Evolutionary conservation across 2,113 vertebrate genomes (phyloP), one percentile per base, ranked within the genome.

Genomic region (Felis chaus): DNA sequence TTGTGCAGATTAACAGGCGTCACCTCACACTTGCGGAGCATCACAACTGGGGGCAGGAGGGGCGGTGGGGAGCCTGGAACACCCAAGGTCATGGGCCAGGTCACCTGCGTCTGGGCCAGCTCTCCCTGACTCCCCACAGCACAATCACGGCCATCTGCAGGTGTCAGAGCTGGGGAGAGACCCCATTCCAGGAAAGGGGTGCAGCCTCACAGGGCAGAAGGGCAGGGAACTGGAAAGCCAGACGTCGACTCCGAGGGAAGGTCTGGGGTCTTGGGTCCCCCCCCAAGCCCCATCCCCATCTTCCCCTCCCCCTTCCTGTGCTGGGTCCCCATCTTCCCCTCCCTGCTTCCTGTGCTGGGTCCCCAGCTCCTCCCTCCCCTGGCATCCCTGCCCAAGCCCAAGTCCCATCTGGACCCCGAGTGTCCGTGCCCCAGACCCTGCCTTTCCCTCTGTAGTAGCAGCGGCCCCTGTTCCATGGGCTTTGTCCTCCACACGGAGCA

Each of bases 321-420:
- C 5, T 66, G 36, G 2, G 13, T 33, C 73, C 11, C 39, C 25
- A 15, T 19, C 68, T 8, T 61, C 33, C 33, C 21, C 7, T 68
- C 21, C 11, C 4, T n/a, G 41, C 61, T 27, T 14, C 71, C 71
- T 27, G 27, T 1, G 0, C 5, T 68, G 36, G 2, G 13, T 33
- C 73, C 11, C 39, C 25, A 15, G 41, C 73, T 33, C 29, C 41
- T 23, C 11, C 5, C 4, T 36, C 12, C 69, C 53, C 27, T 1
- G 12, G 39, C 19, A 0, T 0, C 10, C 41, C 0, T 18, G 1
- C 18, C 9, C 18, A 7, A 29, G 65, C 39, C 0, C 0, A 57
- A 3, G 1, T 23, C 39, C 61, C 39, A 7, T 10, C 31, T 14
- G 39, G 39, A 41, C 23, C 36, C 23, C 3, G 3, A 41, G 25